Conservation (phyloP, 2,113 vertebrate species). For the Tympanuchus pallidicinctus region DNA sequence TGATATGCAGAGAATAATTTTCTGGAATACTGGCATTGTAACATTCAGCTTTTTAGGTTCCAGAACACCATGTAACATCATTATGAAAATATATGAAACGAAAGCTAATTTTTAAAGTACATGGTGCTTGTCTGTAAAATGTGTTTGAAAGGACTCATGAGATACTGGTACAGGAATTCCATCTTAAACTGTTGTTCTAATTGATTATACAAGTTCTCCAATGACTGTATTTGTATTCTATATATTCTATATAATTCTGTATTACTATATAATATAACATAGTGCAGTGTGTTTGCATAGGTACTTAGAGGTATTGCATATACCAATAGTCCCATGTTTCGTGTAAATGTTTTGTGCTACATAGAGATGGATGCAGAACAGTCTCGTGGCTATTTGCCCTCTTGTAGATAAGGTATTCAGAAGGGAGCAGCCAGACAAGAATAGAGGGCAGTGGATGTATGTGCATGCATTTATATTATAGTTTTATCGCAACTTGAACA, state of each 20-base stretch:
- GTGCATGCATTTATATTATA: accelerated
- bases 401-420: not conserved
- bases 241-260: too few relatives aligned
- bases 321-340: not conserved
- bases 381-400: not conserved
- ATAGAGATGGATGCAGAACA: not conserved
- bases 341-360: not conserved
- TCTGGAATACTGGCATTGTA: not conserved
- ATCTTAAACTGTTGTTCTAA: not conserved
- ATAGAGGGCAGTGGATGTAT: not conserved
- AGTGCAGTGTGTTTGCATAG: not conserved
- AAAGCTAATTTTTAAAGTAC: not conserved
- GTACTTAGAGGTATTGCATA: not conserved
- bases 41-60: not conserved
- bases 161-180: not conserved
- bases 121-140: not conserved
- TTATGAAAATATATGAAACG: not conserved
- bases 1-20: not conserved
- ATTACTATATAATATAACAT: not conserved
- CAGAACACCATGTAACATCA: not conserved
- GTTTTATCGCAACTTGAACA: not conserved
- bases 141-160: not conserved
- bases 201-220: not conserved
- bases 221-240: not conserved
- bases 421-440: not conserved